phyloP scores from a whole-genome alignment of 1,140 invertebrate species.

The Notospermus geniculatus region DNA sequence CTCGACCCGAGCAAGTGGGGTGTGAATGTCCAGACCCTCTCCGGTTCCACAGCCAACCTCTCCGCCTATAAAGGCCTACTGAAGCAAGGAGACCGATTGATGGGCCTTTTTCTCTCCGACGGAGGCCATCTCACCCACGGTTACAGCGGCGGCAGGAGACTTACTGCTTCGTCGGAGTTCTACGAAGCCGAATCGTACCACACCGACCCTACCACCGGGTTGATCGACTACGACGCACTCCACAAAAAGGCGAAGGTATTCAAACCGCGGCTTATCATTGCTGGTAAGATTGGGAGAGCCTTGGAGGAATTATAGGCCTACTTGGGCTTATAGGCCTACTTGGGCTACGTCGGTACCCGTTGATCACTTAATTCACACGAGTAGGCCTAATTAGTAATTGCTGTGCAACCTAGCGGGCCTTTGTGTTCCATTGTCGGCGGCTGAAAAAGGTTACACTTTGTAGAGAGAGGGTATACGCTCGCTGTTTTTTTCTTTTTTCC shows the following conservation, averaged over 20 bases:
- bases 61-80: slow-evolving; percentile 66
- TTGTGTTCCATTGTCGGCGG: too few species aligned
- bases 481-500: too few species aligned
- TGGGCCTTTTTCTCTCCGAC: slow-evolving; percentile 93
- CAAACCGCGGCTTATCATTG: slow-evolving; percentile 90
- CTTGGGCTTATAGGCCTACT: too few species aligned
- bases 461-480: too few species aligned
- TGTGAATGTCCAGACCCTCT: slow-evolving; percentile 95
- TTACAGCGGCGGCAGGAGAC: slow-evolving; percentile 87
- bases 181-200: slow-evolving; percentile 99
- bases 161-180: slow-evolving; percentile 95
- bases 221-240: slow-evolving; percentile 92
- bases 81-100: slow-evolving; percentile 89
- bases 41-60: slow-evolving; percentile 96
- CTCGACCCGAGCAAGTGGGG: slow-evolving; percentile 86
- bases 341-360: too few species aligned
- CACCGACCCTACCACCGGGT: slow-evolving; percentile 73
- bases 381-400: too few species aligned
- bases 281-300: slow-evolving; percentile 70
- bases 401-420: too few species aligned
- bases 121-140: slow-evolving; percentile 93
- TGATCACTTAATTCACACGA: too few species aligned
- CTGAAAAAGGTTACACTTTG: too few species aligned
- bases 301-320: too few species aligned
- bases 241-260: slow-evolving; percentile 79